Conservation (phyloP, 2,113 vertebrate genomes). For the Pluvianellus socialis region DNA sequence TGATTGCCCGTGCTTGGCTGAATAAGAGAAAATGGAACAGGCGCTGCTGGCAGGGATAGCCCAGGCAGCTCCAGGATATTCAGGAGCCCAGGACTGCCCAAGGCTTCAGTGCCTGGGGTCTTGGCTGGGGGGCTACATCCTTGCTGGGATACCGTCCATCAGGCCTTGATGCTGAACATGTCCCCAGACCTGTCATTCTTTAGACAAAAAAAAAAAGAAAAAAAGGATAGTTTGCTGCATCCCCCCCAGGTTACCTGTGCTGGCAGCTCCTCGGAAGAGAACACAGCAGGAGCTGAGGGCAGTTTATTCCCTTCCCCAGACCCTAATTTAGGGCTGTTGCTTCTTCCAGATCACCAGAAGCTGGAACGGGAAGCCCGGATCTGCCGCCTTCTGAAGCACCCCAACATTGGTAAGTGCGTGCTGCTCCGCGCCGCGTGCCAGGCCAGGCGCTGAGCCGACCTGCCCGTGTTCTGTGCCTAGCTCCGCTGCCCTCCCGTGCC, state of each 20-base stretch:
- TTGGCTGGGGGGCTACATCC: neutral
- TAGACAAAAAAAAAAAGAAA: neutral
- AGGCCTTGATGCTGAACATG: neutral
- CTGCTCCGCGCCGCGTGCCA: fast-evolving
- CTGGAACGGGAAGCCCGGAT: conserved; percentile 94
- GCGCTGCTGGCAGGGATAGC: neutral
- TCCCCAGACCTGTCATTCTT: neutral
- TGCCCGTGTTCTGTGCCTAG: fast-evolving
- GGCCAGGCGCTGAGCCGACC: neutral
- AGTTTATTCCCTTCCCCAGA: neutral
- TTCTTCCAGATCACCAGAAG: conserved; percentile 91
- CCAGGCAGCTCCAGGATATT: neutral
- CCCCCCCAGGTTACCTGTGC: neutral
- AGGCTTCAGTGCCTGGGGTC: neutral
- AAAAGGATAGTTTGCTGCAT: neutral
- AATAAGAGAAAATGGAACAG: neutral
- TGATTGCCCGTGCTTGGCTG: neutral
- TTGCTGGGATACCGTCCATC: neutral
- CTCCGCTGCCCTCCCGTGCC: fast-evolving
- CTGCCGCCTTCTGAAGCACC: conserved; percentile 93
- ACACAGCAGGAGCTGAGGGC: neutral
- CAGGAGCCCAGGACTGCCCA: neutral
- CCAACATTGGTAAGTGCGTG: conserved; percentile 86
- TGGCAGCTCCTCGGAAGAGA: neutral
- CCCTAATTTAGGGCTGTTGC: neutral